Evolutionary conservation across 2,888 invertebrate genomes (phyloP), one percentile per base, ranked within the genome.

Genomic region (Micropterix aruncella): DNA sequence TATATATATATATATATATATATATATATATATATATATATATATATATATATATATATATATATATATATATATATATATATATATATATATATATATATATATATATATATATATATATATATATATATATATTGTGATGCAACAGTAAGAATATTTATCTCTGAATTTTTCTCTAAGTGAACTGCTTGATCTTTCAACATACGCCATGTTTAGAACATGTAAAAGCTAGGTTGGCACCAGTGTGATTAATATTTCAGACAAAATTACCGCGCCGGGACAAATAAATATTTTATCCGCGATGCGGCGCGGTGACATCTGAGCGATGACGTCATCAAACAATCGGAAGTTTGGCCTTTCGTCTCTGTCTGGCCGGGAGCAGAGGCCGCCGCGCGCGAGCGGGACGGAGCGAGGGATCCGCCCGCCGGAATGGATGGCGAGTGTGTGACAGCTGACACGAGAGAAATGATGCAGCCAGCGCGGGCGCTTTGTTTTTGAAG

Each of bases 171-270:
- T n/a, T n/a, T n/a, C 7, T 27, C 7, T 27, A n/a, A 9, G 7
- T 27, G 36, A 27, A 27, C 36, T 27, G 36, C 36, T n/a, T 27
- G 36, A 9, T 7, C 12, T 9, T 27, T n/a, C n/a, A n/a, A n/a
- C n/a, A n/a, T n/a, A n/a, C n/a, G n/a, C n/a, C n/a, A n/a, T n/a
- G n/a, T n/a, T n/a, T n/a, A n/a, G n/a, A n/a, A n/a, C n/a, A n/a
- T n/a, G n/a, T 37, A 19, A 19, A 16, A 12, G 44, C 44, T 15
- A 17, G 44, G 46, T 46, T 44, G 42, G 46, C 40, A 43, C 5
- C 12, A 27, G 5, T 12, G 27, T 12, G 7, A 27, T 27, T 27
- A 27, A 7, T 27, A 27, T 27, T 27, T 27, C 27, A 27, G 12
- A 27, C 27, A 27, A 27, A 27, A 27, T 27, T 27, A 27, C 27